Evolutionary conservation across 2,113 vertebrate species (phyloP), one percentile per base, ranked within the genome.

Genomic region (Hippoglossus stenolepis): DNA sequence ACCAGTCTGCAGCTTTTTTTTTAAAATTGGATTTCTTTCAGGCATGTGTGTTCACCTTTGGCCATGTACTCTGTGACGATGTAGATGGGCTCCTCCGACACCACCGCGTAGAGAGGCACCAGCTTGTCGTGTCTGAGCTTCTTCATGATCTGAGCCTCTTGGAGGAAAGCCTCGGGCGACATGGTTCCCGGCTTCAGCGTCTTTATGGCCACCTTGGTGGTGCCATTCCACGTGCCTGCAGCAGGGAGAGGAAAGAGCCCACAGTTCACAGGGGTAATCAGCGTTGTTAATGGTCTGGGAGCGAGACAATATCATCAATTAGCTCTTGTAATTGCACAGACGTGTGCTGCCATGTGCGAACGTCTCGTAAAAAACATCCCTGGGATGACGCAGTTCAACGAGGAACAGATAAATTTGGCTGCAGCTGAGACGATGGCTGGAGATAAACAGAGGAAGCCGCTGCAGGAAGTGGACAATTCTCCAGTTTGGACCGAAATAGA

Each of bases 101-200:
- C 97, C 66, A 98, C 97, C 0, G 97, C 97, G 3, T 98, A 98
- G 0, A 98, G 94, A 0, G 97, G 97, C 84, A 98, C 97, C 81
- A 98, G 95, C 71, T 98, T 98, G 93, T 98, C 97, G 0, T 98
- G 97, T 24, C 97, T 85, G 13, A 98, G 92, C 64, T 97, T 98
- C 92, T 98, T 98, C 97, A 98, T 98, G 90, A 98, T 98, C 89
- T 98, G 97, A 63, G 97, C 97, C 90, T 98, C 97, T 70, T 98
- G 97, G 72, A 98, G 93, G 93, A 98, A 98, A 65, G 97, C 97
- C 91, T 98, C 97, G 10, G 97, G 97, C 81, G 97, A 98, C 97
- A 98, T 98, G 84, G 97, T 98, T 73, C 97, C 97, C 61, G 96
- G 95, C 74, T 98, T 98, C 79, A 98, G 92, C 56, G 97, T 98